A percentile compares a stretch with the other conserved stretches of the same genome.
Evolutionary conservation across 2,888 invertebrate species (phyloP).

Genomic region (Lycia hirtaria): DNA sequence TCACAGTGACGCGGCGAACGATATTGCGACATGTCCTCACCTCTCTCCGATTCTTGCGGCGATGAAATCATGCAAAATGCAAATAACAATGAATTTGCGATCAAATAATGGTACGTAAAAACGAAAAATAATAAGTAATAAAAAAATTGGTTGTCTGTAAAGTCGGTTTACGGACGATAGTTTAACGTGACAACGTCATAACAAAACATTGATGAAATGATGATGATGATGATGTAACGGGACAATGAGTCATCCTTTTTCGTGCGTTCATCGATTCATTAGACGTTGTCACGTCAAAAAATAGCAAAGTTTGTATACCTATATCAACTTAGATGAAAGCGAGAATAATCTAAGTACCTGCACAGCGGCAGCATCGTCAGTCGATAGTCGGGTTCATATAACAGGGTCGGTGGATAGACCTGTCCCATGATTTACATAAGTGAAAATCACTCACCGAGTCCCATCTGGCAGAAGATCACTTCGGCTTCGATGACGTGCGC

Average conservation of each 20-base stretch:
- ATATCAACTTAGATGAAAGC: neutral
- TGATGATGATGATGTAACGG: no score
- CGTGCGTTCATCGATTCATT: no score
- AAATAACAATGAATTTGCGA: conserved; percentile 38
- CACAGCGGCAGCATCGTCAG: neutral
- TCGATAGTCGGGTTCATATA: neutral
- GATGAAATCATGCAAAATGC: conserved; percentile 49
- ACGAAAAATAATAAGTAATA: neutral
- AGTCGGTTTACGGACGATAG: neutral
- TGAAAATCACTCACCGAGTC: conserved; percentile 84
- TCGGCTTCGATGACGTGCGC: conserved; percentile 87
- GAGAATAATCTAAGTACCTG: neutral
- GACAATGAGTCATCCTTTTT: no score
- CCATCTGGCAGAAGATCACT: conserved; percentile 90
- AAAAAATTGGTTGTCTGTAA: neutral
- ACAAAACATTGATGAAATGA: no score
- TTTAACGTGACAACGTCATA: neutral
- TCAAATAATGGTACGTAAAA: conserved; percentile 2
- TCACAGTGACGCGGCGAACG: neutral
- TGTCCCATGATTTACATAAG: no score
- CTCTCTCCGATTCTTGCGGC: conserved; percentile 13
- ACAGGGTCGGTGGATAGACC: no score
- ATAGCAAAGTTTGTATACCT: no score
- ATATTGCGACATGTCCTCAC: conserved; percentile 1
- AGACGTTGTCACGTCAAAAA: no score